A percentile compares a stretch with the other conserved stretches of the same genome.
Conservation (phyloP, 2,797 vertebrate genomes). For the Cuniculus paca region DNA sequence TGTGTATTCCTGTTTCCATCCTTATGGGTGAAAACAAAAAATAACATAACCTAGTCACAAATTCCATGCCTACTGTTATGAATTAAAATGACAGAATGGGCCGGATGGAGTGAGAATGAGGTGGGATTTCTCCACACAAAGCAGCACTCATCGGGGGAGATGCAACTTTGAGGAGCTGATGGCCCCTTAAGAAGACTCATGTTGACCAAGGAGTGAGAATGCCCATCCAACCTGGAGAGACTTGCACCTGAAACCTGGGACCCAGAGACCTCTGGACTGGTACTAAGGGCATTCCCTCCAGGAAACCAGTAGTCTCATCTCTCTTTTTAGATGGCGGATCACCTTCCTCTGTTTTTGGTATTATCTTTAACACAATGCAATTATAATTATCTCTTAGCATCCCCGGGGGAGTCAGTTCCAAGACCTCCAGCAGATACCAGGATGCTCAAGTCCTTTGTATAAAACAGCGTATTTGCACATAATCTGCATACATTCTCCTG, state of each 20-base stretch:
- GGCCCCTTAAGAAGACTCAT: background rate
- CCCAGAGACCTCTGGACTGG: too few relatives aligned
- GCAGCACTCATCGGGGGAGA: background rate
- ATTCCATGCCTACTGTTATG: background rate
- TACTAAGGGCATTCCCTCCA: background rate
- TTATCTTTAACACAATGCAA: accelerated
- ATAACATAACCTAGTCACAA: background rate
- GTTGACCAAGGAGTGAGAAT: background rate
- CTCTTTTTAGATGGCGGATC: background rate
- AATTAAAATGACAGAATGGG: background rate
- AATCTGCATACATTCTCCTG: too few relatives aligned
- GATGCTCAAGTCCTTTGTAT: background rate
- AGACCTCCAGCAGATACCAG: background rate
- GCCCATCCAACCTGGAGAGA: accelerated
- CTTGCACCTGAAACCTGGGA: background rate
- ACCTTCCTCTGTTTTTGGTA: background rate
- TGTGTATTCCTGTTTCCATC: background rate
- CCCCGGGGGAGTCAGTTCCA: background rate
- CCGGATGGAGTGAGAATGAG: background rate
- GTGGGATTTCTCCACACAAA: accelerated
- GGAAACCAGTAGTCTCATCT: background rate
- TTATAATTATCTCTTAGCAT: background rate
- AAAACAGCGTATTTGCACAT: background rate
- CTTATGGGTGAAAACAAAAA: background rate
- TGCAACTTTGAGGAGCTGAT: background rate